Evolutionary conservation across 2,888 invertebrate species (phyloP), one percentile per base, ranked within the genome.

Genomic region (Toxonevra muliebris): DNA sequence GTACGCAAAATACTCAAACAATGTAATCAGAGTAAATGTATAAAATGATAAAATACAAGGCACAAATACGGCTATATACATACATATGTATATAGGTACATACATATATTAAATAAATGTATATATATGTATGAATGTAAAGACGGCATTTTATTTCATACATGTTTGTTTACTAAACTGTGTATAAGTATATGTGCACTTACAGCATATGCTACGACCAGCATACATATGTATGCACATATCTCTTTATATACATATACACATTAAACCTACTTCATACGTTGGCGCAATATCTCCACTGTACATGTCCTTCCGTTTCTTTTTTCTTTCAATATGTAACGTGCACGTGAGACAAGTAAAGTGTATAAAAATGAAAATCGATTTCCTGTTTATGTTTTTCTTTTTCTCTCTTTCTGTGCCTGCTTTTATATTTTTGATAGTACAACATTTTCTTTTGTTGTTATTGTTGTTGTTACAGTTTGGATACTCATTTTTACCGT

Each of bases 321-420:
- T 57, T 64, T 55, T 64, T 57, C 55, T 40, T 55, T 17, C 42
- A 13, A 48, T n/a, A 13, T 59, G 43, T 50, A 58, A 65, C 59
- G 65, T 59, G 59, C 65, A 65, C 59, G 65, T 59, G 65, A 19
- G 52, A 59, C 55, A 15, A 17, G 20, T 45, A 64, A 10, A 41
- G 17, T 48, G 57, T 53, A 45, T 54, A 64, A 58, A 58, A 55
- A 48, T 64, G 65, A 65, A 65, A 59, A 65, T 65, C 65, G 65
- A 65, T 65, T 65, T 65, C 58, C 59, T 42, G 65, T 53, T 48
- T 13, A 48, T 4, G 50, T 48, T 48, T 8, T 48, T 48, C 50
- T 48, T 48, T 48, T 48, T 48, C 2, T 48, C 8, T n/a, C 15
- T 48, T 48, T 48, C 50, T n/a, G 50, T 48, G 4, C 50, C 4